Percentiles rank a stretch among this genome's conserved stretches.
These are phyloP conservation scores for Leucopsar rothschildi DNA, from an alignment of 2,113 vertebrate genomes.

Conservation along the genomic window DNA sequence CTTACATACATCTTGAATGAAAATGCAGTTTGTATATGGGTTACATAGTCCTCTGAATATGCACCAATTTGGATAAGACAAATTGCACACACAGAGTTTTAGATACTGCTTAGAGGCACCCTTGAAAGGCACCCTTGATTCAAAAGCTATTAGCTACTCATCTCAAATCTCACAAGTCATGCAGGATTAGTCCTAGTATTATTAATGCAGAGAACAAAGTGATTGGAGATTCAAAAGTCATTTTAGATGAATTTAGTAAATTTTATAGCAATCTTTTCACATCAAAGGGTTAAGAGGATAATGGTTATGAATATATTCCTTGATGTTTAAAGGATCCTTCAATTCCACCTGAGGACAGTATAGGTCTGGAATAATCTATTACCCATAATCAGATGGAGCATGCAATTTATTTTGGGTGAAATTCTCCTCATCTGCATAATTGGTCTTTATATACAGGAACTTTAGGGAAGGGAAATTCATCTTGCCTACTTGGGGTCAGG, in stretches of 20 bases:
- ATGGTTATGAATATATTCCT: conserved; percentile 67
- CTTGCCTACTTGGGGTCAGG: neutral
- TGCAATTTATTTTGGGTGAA: conserved; percentile 62
- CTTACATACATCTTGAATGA: conserved; percentile 20
- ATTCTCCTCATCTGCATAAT: conserved; percentile 58
- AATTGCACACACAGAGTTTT: conserved; percentile 51
- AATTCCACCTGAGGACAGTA: conserved; percentile 63
- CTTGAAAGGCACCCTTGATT: conserved; percentile 64
- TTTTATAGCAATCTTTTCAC: conserved; percentile 67
- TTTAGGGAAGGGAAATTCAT: conserved; percentile 4
- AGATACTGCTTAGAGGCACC: conserved; percentile 55
- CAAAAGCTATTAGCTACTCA: conserved; percentile 71
- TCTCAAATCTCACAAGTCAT: conserved; percentile 69
- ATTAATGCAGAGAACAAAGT: conserved; percentile 74
- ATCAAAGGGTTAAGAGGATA: conserved; percentile 74
- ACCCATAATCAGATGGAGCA: conserved; percentile 53
- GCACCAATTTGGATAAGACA: conserved; percentile 59
- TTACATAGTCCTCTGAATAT: conserved; percentile 42
- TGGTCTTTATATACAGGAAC: conserved; percentile 36
- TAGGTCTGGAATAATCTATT: conserved; percentile 60
- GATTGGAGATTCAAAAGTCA: conserved; percentile 63
- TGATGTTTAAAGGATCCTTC: conserved; percentile 64
- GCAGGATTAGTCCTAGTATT: conserved; percentile 69
- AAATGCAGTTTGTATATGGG: conserved; percentile 48
- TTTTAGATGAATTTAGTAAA: conserved; percentile 72